Evolutionary conservation across 2,888 invertebrate genomes (phyloP).

Genomic region (Blera fallax): DNA sequence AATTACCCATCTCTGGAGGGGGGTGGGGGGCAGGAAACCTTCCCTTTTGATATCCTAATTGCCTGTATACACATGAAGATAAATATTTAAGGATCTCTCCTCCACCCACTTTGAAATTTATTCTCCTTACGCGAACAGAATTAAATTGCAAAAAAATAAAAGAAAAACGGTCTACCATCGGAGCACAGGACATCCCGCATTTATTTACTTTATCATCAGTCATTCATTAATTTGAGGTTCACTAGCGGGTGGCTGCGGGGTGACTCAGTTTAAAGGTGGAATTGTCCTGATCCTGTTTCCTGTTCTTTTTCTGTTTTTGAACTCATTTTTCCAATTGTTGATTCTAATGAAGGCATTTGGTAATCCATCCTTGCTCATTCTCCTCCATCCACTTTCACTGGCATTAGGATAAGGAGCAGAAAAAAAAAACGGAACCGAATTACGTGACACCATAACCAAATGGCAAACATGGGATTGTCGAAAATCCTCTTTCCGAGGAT

Average conservation of each 20-base stretch:
- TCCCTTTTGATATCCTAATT: slow-evolving; percentile 39
- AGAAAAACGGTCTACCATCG: background rate
- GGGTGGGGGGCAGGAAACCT: background rate
- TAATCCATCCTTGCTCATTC: slow-evolving; percentile 14
- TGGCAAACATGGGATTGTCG: slow-evolving; percentile 48
- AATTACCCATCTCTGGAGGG: slow-evolving; percentile 37
- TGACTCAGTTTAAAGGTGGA: background rate
- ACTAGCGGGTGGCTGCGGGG: background rate
- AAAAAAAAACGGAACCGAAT: slow-evolving; percentile 24
- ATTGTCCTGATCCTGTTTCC: background rate
- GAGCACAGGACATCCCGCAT: slow-evolving; percentile 6
- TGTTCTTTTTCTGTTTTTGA: background rate
- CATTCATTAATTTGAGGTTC: slow-evolving; percentile 45
- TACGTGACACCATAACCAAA: slow-evolving; percentile 64
- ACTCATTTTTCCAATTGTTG: slow-evolving; percentile 49
- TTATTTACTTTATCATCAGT: slow-evolving; percentile 40
- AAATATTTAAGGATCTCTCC: slow-evolving; percentile 50
- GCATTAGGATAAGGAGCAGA: background rate
- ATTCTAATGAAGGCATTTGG: slow-evolving; percentile 58
- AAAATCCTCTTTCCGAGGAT: slow-evolving; percentile 48
- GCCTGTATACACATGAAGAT: slow-evolving; percentile 48
- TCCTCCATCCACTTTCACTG: background rate
- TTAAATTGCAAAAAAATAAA: background rate
- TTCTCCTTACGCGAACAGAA: slow-evolving; percentile 3
- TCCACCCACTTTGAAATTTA: slow-evolving; percentile 27